A percentile compares a stretch with the other conserved stretches of the same genome.
Evolutionary conservation across 2,797 vertebrate genomes (phyloP).

Genomic region (Chloroceryle amazona): DNA sequence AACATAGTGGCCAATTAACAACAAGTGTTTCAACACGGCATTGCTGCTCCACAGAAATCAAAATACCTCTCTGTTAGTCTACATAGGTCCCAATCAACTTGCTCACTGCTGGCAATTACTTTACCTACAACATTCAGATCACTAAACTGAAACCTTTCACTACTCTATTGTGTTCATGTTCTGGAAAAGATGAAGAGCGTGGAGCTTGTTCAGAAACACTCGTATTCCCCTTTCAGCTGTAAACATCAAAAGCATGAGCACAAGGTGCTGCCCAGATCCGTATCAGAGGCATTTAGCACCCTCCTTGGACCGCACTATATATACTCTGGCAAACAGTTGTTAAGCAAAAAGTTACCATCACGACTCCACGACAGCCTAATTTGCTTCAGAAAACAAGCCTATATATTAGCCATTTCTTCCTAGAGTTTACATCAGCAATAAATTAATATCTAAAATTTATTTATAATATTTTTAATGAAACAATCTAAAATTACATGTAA

Average conservation of each 20-base stretch:
- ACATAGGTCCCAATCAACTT: background rate
- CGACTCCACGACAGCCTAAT: background rate
- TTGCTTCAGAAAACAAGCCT: background rate
- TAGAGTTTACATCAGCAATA: background rate
- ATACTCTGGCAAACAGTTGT: background rate
- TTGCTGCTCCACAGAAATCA: background rate
- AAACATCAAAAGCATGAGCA: background rate
- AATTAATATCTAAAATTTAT: background rate
- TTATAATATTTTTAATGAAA: background rate
- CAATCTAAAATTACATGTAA: background rate
- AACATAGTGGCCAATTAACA: background rate
- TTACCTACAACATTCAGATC: conserved; percentile 29
- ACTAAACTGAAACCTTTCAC: conserved; percentile 29
- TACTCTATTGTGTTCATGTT: conserved; percentile 11
- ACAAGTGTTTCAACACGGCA: background rate
- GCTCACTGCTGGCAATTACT: background rate
- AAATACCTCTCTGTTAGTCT: background rate
- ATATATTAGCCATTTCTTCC: background rate
- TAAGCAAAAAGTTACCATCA: background rate
- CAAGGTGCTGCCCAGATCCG: background rate
- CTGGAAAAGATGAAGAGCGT: background rate
- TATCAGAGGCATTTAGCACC: background rate
- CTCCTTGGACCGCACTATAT: background rate
- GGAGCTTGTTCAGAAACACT: background rate
- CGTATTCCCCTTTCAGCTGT: background rate